Conservation (phyloP, 1,140 invertebrate genomes). For the Danaus melanippus region DNA sequence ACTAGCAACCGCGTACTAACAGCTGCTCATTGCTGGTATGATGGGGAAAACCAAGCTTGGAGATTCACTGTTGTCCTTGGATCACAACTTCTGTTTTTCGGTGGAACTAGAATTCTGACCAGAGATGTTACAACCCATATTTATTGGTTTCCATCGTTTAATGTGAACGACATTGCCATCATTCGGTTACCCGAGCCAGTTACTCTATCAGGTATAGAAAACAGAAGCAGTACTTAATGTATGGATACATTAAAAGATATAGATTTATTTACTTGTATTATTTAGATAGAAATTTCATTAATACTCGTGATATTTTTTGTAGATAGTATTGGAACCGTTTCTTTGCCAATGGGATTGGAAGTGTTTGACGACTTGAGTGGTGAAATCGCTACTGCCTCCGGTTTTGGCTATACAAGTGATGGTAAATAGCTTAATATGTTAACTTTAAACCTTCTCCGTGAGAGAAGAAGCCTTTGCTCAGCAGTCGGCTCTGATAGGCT, state of each 20-base stretch:
- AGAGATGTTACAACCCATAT: conserved; percentile 26
- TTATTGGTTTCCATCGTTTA: conserved; percentile 18
- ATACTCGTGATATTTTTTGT: not conserved
- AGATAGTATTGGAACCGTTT: conserved; percentile 9
- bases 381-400: conserved; percentile 4
- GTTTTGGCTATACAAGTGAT: conserved; percentile 9
- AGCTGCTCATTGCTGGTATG: conserved; percentile 44
- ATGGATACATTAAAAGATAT: not conserved
- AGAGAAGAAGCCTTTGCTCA: too few relatives aligned
- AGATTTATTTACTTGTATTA: not conserved
- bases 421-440: conserved; percentile 5
- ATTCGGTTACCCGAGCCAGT: conserved; percentile 36
- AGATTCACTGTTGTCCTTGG: conserved; percentile 35
- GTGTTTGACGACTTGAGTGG: not conserved
- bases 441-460: too few relatives aligned
- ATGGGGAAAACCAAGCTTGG: conserved; percentile 30
- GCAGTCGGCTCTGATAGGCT: too few relatives aligned
- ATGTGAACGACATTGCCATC: conserved; percentile 37
- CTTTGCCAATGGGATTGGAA: conserved; percentile 4
- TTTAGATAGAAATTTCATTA: not conserved
- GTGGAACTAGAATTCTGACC: conserved; percentile 29
- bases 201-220: conserved; percentile 35
- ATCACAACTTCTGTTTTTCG: conserved; percentile 30
- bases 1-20: conserved; percentile 24
- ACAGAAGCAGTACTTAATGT: not conserved